Base-by-base conservation (phyloP, 2,797 vertebrate species). In the Podargus strigoides region DNA sequence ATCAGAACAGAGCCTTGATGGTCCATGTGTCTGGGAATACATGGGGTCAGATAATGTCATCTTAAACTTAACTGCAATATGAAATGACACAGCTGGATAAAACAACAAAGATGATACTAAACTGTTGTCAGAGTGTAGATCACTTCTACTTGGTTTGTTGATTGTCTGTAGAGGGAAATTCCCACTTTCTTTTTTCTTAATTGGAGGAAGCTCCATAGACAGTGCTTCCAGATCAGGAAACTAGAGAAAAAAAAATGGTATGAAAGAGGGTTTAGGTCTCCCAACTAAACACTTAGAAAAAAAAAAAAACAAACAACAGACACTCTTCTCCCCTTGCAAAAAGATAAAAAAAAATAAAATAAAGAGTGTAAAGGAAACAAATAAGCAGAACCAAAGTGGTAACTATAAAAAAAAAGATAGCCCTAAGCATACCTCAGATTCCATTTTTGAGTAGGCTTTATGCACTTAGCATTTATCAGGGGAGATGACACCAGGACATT, bases 171-270 rank as follows among this genome's bases (percentile, higher is more conserved):
- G 34, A 78, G 55, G 27, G 4, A 15, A 46, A 52, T 64, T 64
- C 4, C 18, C 64, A 32, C 55, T 85, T 72, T 37, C 56, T 89
- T 94, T 95, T 85, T 86, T 97, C 49, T 89, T 58, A 85, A 97
- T 60, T 28, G 97, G 95, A 79, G 98, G 98, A 28, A 98, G 95
- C 70, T 97, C 83, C 94, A 86, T 96, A 42, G 97, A 98, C 20
- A 98, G 91, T 21, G 60, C 81, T 87, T 97, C 96, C 95, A 97
- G 91, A 89, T 98, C 96, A 86, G 96, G 90, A 84, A 83, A 90
- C 97, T 98, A 90, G 90, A 87, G 62, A 86, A 89, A 93, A 97
- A n/a, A n/a, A n/a, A n/a, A n/a, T n/a, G n/a, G 22, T 4, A 62
- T 87, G 28, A 75, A 77, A 85, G 47, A 41, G 5, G 10, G 20